Evolutionary conservation across 2,888 invertebrate species (phyloP), one percentile per base, ranked within the genome.

Genomic region (Melanotus villosus): DNA sequence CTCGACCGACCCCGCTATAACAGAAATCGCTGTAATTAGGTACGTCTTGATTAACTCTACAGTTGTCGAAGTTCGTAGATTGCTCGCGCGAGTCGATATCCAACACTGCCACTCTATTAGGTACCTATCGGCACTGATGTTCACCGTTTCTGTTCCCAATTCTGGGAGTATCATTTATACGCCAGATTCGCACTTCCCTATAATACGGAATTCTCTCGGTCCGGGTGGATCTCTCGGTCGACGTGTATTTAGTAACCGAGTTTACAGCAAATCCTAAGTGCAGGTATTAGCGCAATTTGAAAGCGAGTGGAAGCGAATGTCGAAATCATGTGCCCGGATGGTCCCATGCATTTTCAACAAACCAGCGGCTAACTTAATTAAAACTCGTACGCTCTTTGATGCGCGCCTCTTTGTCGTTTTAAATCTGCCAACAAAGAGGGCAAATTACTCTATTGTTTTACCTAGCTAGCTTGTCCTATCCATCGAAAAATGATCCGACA

Each of bases 1-100:
- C 65, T 43, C 65, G 45, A 16, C 65, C 65, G 56, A 65, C 41
- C 36, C 57, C 47, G 58, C 58, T 60, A 57, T 68, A 72, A 66
- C 69, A 60, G 68, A 72, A 72, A 72, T 69, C 71, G 71, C 57
- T 58, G 65, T 72, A 72, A 72, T 72, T 72, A 59, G 59, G 43
- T 30, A 72, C 68, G 69, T 56, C 65, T 68, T 71, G 63, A 72
- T 72, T 72, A 72, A 72, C 66, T 69, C 66, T 52, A 50, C 50
- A 68, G 64, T 66, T 67, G 68, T 63, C 62, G 69, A 72, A 72
- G 65, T 59, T 58, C 34, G 52, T 47, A 62, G 50, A 62, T 62
- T 62, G 50, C 47, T 50, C 34, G 58, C 5, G 58, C 58, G 30
- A 58, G 58, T 38, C 58, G 43, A 59, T 59, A 59, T 30, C 59